Evolutionary conservation across 2,888 invertebrate species (phyloP), one percentile per base, ranked within the genome.

Genomic region (Epirrhoe tristata): DNA sequence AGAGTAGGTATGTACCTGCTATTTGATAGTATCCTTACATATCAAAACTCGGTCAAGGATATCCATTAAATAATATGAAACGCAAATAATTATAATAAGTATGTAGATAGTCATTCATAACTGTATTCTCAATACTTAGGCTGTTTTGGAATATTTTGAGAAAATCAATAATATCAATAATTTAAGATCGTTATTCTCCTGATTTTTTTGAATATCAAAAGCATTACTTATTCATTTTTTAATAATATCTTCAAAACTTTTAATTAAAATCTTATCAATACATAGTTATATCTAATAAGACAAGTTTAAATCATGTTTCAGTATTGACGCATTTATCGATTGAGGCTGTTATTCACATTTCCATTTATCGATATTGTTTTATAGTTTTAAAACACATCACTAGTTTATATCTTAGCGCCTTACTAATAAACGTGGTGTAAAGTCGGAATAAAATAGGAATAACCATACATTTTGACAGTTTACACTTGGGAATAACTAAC

Each of bases 281-380:
- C 32, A n/a, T 51, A 63, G 17, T 52, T 53, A 31, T 34, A 8
- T 43, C 50, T 36, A 24, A 52, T 61, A 58, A 64, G 58, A 60
- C 62, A 58, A 61, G 57, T 63, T 12, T 60, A 48, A 59, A 63
- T 75, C 75, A 74, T 74, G 70, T 80, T 77, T 80, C 92, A 93
- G 93, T 93, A 93, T 93, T 93, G 84, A 84, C 81, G 92, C 93
- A 92, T 92, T 91, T 92, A 90, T 83, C 77, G 79, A 85, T 85
- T 77, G 89, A 90, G 87, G 90, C 87, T 91, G 86, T 86, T 80
- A 79, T 80, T 78, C 75, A 74, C 68, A 71, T 72, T 73, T 74
- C 71, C 75, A 75, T 72, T 24, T 72, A 72, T 73, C 65, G 63
- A 71, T 73, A 75, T 82, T 84, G 83, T 91, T 86, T 90, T 90